Base-by-base conservation (phyloP, 1,140 invertebrate genomes). In the Eciton burchellii region DNA sequence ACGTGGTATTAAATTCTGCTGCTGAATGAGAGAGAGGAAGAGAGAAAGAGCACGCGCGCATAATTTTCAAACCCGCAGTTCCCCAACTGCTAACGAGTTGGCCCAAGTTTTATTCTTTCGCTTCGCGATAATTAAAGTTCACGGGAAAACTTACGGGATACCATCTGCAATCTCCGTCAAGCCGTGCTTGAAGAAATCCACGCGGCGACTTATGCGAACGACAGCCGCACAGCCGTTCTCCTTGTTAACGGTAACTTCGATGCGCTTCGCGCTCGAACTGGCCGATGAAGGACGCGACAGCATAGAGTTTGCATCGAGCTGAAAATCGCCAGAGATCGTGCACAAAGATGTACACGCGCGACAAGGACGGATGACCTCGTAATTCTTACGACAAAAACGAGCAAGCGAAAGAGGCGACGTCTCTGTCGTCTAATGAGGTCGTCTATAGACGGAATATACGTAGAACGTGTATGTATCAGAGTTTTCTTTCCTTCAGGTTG, bases 41-140 rank as follows among this genome's bases (percentile, higher is more conserved):
- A n/a, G n/a, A n/a, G n/a, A n/a, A n/a, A n/a, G n/a, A n/a, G n/a
- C 19, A n/a, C 19, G 47, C 29, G 63, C 47, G 47, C 74, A 79
- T 79, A 79, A 79, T 79, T 79, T 70, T 56, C 63, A 68, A 66
- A 54, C 70, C 52, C 70, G 45, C 41, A 19, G 29, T 77, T n/a
- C 73, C 21, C 49, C 49, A 70, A 79, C 29, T 79, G 70, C 74
- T 70, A 79, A 79, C 47, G 63, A 79, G 74, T 79, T 79, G 24
- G 54, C 29, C 62, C 3, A 79, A 68, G 63, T 70, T 70, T 45
- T 26, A 70, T 79, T 68, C 74, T 70, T 70, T 79, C 70, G 70
- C 70, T 79, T 79, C 6, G 70, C 59, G 45, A 82, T 74, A 82
- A 76, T 74, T 79, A 82, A 82, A 76, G 81, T 76, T 76, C 81